Conservation (phyloP, 2,888 invertebrate species). For the Geotrupes spiniger region DNA sequence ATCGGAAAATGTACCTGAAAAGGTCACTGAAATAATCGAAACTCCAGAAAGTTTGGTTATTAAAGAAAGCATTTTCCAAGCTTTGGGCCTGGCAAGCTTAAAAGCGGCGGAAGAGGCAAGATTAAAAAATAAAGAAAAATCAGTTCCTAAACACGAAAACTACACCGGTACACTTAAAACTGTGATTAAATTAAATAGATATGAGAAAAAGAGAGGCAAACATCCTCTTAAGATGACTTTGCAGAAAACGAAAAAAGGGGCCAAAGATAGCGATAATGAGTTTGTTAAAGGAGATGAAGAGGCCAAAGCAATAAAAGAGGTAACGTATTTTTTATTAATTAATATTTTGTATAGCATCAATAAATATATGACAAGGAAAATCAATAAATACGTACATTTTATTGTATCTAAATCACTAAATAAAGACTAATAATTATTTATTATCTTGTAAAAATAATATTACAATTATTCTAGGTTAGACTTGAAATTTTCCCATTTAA, state of each 20-base stretch:
- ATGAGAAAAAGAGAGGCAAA: slow-evolving; percentile 66
- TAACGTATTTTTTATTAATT: no score
- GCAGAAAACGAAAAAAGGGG: slow-evolving; percentile 61
- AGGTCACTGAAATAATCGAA: slow-evolving; percentile 19
- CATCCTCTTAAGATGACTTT: slow-evolving; percentile 77
- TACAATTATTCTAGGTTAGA: no score
- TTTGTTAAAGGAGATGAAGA: slow-evolving; percentile 57
- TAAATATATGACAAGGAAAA: no score
- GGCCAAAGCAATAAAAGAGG: slow-evolving; percentile 60
- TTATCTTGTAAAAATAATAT: no score
- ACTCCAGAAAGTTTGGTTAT: slow-evolving; percentile 32
- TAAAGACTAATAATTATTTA: no score
- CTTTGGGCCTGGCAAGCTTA: slow-evolving; percentile 71
- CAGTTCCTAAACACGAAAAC: slow-evolving; percentile 45
- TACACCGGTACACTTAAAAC: slow-evolving; percentile 82
- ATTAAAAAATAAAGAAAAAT: slow-evolving; percentile 51
- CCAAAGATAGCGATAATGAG: slow-evolving; percentile 22
- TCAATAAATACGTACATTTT: no score
- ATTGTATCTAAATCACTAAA: no score
- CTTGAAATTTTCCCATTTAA: no score
- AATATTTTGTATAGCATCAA: no score
- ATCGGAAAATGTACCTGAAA: not conserved
- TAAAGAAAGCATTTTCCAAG: slow-evolving; percentile 72
- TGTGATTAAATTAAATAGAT: slow-evolving; percentile 73
- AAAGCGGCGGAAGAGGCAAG: slow-evolving; percentile 71